Evolutionary conservation across 30 jellyfish, hydroid and myxozoan species (phyloP).

Genomic region (Turritopsis rubra): DNA sequence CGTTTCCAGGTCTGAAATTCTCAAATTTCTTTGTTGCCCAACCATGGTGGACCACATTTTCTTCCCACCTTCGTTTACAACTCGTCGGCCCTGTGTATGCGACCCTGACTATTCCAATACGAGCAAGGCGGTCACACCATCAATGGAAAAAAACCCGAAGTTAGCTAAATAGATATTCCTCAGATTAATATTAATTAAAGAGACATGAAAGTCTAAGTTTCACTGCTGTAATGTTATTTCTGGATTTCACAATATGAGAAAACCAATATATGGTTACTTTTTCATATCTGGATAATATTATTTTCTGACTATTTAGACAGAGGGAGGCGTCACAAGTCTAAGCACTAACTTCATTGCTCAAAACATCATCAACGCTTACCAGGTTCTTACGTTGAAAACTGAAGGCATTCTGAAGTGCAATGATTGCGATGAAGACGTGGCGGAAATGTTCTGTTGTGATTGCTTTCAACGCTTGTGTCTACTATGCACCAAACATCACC

Average conservation of each 20-base stretch:
- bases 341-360: slow-evolving; percentile 7
- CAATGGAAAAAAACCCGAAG: too few relatives aligned
- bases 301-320: background rate
- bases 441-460: slow-evolving; percentile 27
- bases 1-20: too few relatives aligned
- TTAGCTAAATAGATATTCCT: too few relatives aligned
- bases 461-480: slow-evolving; percentile 17
- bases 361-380: slow-evolving; percentile 11
- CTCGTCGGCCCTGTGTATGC: too few relatives aligned
- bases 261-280: background rate
- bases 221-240: background rate
- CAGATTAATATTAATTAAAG: too few relatives aligned
- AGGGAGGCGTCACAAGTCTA: background rate
- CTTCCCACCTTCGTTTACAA: too few relatives aligned
- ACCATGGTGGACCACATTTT: too few relatives aligned
- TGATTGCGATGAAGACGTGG: slow-evolving; percentile 22
- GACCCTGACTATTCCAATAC: too few relatives aligned
- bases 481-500: slow-evolving; percentile 10
- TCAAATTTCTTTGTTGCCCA: too few relatives aligned
- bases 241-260: too few relatives aligned
- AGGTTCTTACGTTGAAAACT: background rate
- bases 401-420: slow-evolving; percentile 8
- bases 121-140: too few relatives aligned
- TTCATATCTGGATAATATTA: background rate
- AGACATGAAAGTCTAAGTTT: too few relatives aligned